A percentile compares a stretch with the other conserved stretches of the same genome.
These are phyloP conservation scores for Tenodera sinensis DNA, from an alignment of 2,888 invertebrate genomes.

Conservation along the genomic window DNA sequence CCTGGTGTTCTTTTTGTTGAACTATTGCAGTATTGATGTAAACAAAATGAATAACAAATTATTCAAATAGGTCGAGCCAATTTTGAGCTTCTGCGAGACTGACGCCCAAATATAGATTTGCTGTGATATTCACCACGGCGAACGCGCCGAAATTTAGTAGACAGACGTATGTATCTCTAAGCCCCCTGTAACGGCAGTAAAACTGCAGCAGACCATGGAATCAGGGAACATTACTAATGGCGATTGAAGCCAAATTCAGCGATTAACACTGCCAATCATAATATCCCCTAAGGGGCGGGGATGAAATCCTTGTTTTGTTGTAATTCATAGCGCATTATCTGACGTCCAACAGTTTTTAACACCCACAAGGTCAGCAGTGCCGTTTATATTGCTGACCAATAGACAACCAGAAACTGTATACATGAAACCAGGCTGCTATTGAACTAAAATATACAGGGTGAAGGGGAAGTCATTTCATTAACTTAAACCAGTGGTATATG, in stretches of 20 bases:
- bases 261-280: neutral
- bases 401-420: no score
- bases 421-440: no score
- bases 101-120: no score
- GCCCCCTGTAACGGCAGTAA: neutral
- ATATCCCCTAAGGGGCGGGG: neutral
- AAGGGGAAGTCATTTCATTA: no score
- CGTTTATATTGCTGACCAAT: no score
- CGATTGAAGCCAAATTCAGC: neutral
- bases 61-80: no score
- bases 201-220: neutral
- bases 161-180: neutral
- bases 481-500: no score
- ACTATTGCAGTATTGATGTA: no score
- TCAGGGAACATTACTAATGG: neutral
- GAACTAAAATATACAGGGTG: no score
- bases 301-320: neutral
- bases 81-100: no score
- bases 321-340: neutral
- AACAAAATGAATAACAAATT: no score
- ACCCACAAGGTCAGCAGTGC: neutral
- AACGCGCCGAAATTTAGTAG: neutral
- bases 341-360: neutral
- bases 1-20: no score
- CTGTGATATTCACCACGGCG: neutral